phyloP scores from a whole-genome alignment of 2,797 vertebrate genomes.

The Dendrocincla tyrannina region DNA sequence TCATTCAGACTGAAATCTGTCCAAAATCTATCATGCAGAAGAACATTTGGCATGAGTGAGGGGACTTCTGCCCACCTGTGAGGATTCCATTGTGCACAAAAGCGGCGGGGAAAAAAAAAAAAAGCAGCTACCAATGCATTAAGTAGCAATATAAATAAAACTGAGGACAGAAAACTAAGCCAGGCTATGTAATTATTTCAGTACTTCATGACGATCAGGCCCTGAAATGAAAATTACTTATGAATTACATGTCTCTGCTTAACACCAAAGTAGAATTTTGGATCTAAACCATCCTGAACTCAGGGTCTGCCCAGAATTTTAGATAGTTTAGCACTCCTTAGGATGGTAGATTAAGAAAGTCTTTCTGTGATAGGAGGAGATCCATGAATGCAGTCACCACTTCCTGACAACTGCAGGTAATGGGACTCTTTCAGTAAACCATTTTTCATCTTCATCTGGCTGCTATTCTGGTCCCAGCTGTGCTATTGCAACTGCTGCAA shows the following conservation, averaged over 20 bases:
- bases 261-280: not conserved
- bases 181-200: not conserved
- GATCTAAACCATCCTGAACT: not conserved
- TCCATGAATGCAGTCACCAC: not conserved
- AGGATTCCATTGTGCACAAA: not conserved
- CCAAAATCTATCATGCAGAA: not conserved
- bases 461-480: conserved; percentile 6
- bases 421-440: conserved; percentile 9
- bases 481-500: conserved; percentile 13
- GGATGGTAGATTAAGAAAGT: not conserved
- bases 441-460: conserved; percentile 15
- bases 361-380: not conserved
- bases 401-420: conserved; percentile 9
- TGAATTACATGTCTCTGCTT: not conserved
- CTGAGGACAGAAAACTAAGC: not conserved
- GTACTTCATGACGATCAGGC: not conserved
- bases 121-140: not conserved
- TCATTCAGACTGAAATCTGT: not conserved
- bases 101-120: not conserved
- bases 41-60: not conserved
- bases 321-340: not conserved
- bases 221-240: not conserved
- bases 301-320: not conserved
- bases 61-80: not conserved
- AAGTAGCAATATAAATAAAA: not conserved